These are phyloP conservation scores for Mylabris sibirica DNA, from an alignment of 2,888 invertebrate genomes.

Conservation along the genomic window DNA sequence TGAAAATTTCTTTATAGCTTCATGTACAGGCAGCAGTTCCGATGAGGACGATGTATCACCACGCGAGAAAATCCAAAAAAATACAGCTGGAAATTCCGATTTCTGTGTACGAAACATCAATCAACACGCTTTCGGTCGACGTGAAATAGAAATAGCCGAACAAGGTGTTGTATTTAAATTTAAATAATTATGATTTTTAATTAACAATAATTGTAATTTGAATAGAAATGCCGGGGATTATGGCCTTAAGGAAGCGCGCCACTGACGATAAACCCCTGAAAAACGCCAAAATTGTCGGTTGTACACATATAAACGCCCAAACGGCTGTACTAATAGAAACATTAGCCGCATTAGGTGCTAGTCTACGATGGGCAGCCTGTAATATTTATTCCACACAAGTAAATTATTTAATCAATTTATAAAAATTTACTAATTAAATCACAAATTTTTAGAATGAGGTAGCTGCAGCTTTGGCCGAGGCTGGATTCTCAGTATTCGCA, in stretches of 20 bases:
- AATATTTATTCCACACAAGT: conserved; percentile 97
- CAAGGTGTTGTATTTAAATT: conserved; percentile 68
- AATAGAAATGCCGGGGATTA: conserved; percentile 96
- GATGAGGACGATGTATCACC: conserved; percentile 95
- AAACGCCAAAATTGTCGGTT: conserved; percentile 93
- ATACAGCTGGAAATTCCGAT: conserved; percentile 82
- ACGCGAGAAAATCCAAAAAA: conserved; percentile 90
- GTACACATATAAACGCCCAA: conserved; percentile 98
- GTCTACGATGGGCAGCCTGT: conserved; percentile 95
- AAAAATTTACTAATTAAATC: conserved; percentile 16
- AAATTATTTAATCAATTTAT: conserved; percentile 34
- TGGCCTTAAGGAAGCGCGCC: conserved; percentile 91
- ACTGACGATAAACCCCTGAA: conserved; percentile 93
- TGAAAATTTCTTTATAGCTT: conserved; percentile 47
- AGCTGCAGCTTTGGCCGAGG: conserved; percentile 92
- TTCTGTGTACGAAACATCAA: conserved; percentile 95
- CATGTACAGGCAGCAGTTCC: conserved; percentile 84
- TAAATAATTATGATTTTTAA: background rate
- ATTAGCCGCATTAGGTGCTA: conserved; percentile 85
- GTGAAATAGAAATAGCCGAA: conserved; percentile 98
- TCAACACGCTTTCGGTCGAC: conserved; percentile 90
- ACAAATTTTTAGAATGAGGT: conserved; percentile 86
- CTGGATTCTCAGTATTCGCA: conserved; percentile 89
- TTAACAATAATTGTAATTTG: conserved; percentile 26
- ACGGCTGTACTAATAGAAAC: conserved; percentile 96